Evolutionary conservation across 2,888 invertebrate genomes (phyloP), one percentile per base, ranked within the genome.

Genomic region (Drosophila merina): DNA sequence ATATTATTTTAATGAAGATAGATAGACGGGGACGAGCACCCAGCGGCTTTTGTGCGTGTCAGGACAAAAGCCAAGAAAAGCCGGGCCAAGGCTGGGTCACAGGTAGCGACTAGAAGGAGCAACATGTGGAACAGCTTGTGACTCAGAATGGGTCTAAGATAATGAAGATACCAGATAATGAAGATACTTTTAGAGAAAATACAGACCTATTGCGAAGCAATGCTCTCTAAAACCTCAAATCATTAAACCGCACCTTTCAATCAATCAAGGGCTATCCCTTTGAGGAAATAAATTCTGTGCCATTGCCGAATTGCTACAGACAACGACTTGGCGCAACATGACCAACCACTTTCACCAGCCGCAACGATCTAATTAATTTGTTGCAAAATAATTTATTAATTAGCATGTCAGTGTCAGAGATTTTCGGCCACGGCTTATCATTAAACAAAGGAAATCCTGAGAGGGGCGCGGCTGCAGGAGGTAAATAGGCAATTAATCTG

Each of bases 1-100:
- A 82, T 88, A 87, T 88, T 74, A 87, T 76, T 73, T 86, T 85
- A 84, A 88, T 85, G 76, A 87, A 76, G 79, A 85, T 72, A 76
- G 79, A 75, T 78, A 36, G 77, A 73, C 63, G 36, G 20, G 31
- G 25, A 12, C 25, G 33, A 6, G 14, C 20, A n/a, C 8, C 47
- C 4, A 14, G 30, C 28, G 66, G 63, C 76, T 56, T 74, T 47
- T 64, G 76, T 64, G 75, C 88, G 73, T 88, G 83, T 66, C 73
- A 40, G 59, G 64, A 88, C 86, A 86, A 87, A 87, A 69, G 79
- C 72, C 72, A 73, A 64, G 50, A 40, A 42, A 70, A 69, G 26
- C 40, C 47, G 56, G 67, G 63, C 56, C 55, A 49, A 51, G 59
- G 63, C 59, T 58, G 71, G 54, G 49, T 68, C 38, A 36, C 44